Evolutionary conservation across 2,888 invertebrate species (phyloP), one percentile per base, ranked within the genome.

Genomic region (Incurvaria masculella): DNA sequence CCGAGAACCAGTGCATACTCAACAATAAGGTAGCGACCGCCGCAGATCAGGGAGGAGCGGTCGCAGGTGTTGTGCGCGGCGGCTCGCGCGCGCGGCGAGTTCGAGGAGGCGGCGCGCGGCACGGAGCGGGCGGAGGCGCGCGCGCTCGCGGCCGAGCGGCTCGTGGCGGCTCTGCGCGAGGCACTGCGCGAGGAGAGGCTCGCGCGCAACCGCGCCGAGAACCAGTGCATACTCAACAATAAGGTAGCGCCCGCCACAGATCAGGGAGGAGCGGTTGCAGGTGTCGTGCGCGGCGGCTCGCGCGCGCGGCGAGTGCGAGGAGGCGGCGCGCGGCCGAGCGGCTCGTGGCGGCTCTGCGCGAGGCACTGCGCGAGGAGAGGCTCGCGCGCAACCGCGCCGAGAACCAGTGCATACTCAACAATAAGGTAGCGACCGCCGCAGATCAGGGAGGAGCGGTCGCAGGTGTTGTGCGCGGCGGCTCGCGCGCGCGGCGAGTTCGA

Each of bases 41-140:
- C n/a, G n/a, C n/a, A n/a, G n/a, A n/a, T n/a, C 49, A 76, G 76
- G 51, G 62, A 65, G 26, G 76, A 78, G 51, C 68, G 72, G 2
- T 69, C 71, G 21, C 61, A 61, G 1, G 49, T 78, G 3, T 59
- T 68, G 0, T 62, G 64, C 1, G 56, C 58, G 0, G 53, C 72
- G 10, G 49, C 57, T 0, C 52, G 48, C 0, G 59, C 67, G 0
- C 64, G 62, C 11, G 55, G 52, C 14, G 72, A 75, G 38, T 66
- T 61, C 8, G 56, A 52, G 1, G 62, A 63, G 0, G 58, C 69
- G 61, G 64, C 60, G 43, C 50, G 53, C 0, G 58, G 61, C 14
- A 53, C 69, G 11, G 53, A 58, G 1, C 63, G 69, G 44, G 50
- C 71, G 23, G 71, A 74, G 46, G 44, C 58, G 11, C 60, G 64